A percentile compares a stretch with the other conserved stretches of the same genome.
Conservation (phyloP, 2,888 invertebrate genomes). For the Corythucha ciliata region DNA sequence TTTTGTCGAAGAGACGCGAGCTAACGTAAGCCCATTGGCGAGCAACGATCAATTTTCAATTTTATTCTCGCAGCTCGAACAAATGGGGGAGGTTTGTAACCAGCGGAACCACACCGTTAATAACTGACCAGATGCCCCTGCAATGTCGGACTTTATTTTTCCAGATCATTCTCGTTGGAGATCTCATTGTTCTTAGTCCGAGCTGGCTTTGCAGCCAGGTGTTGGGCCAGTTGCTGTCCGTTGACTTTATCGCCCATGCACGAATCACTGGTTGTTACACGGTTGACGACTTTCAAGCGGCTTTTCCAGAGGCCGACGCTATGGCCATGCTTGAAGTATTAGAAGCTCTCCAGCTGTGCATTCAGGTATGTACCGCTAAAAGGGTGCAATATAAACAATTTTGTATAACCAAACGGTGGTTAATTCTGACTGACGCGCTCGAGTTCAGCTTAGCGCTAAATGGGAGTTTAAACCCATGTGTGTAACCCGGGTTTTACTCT, state of each 20-base stretch:
- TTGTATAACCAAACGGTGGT: not conserved
- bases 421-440: too few species aligned
- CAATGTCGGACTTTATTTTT: constrained; percentile 1
- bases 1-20: constrained; percentile 49
- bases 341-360: constrained; percentile 60
- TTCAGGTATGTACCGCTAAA: constrained; percentile 43
- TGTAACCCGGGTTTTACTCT: too few species aligned
- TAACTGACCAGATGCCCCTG: too few species aligned
- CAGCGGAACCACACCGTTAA: too few species aligned
- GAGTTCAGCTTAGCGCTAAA: too few species aligned
- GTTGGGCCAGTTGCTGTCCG: constrained; percentile 55
- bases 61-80: constrained; percentile 53
- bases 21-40: constrained; percentile 54
- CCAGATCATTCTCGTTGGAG: constrained; percentile 52
- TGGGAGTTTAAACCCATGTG: too few species aligned
- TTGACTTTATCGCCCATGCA: constrained; percentile 46
- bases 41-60: constrained; percentile 54
- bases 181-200: constrained; percentile 56
- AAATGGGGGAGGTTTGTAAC: constrained; percentile 52
- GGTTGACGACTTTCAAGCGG: constrained; percentile 60
- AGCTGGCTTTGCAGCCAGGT: constrained; percentile 59
- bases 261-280: constrained; percentile 61
- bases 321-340: constrained; percentile 56
- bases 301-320: constrained; percentile 60
- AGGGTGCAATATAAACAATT: not conserved